Evolutionary conservation across 2,888 invertebrate genomes (phyloP), one percentile per base, ranked within the genome.

Genomic region (Lithophane socia): DNA sequence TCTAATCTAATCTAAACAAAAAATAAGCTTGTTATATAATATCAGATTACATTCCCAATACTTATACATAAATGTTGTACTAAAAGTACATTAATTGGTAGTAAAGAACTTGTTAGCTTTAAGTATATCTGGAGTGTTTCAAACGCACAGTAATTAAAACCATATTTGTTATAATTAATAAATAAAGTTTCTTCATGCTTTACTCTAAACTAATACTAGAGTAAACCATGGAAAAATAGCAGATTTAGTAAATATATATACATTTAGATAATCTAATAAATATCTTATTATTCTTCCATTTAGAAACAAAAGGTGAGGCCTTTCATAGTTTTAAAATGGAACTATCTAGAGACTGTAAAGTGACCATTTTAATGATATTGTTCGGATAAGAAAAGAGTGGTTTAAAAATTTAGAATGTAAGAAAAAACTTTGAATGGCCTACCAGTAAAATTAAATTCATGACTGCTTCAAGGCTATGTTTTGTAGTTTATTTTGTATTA

Each of bases 361-460:
- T 54, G 77, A 82, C 58, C 21, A 71, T 16, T 65, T 37, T 21
- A 66, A 67, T 52, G 68, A 66, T 75, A 83, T 74, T 82, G 61
- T 73, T 67, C 52, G 63, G 16, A 63, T 70, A 63, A 60, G 49
- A 44, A 69, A 67, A 58, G 65, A 44, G 64, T 66, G 73, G 71
- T 66, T 49, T 37, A 49, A 63, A 54, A 71, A 70, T 64, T 71
- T 84, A 84, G 73, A 71, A 70, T 52, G 37, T 83, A 80, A 61
- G 82, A 61, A 61, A 24, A 24, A 71, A 13, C 60, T 66, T 64
- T 68, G 66, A 76, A 54, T 16, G 77, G 73, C 66, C 76, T 61
- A 69, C 79, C 63, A 67, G 16, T 42, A 21, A 63, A 73, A 73
- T 67, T 56, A 56, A 52, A 67, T 61, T 58, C 12, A 56, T 61